phyloP scores from a whole-genome alignment of 2,797 vertebrate genomes.

The Agapornis canus region DNA sequence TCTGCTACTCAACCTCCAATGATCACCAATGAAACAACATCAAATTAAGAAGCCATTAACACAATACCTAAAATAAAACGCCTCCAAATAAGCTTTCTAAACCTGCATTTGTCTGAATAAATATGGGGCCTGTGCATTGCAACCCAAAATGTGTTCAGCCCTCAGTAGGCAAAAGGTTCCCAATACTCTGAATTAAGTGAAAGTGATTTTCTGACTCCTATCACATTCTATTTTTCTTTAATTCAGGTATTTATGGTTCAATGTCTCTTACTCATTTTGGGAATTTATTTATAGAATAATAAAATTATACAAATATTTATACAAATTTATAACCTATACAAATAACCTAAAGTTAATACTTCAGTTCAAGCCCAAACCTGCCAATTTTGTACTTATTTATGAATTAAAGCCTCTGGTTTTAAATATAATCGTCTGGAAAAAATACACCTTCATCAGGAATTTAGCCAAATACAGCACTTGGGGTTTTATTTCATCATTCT shows the following conservation, averaged over 20 bases:
- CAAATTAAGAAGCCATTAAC: not conserved
- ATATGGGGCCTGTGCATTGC: not conserved
- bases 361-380: not conserved
- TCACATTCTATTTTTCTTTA: not conserved
- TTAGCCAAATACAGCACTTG: not conserved
- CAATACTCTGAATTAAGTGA: not conserved
- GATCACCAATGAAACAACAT: not conserved
- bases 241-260: not conserved
- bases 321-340: not conserved
- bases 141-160: not conserved
- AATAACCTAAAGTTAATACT: not conserved
- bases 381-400: not conserved
- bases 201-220: not conserved
- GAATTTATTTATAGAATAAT: not conserved
- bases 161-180: not conserved
- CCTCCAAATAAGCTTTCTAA: not conserved
- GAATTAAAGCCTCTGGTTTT: not conserved
- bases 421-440: not conserved
- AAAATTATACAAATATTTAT: not conserved
- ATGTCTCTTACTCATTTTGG: not conserved
- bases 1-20: not conserved
- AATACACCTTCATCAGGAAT: not conserved
- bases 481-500: not conserved
- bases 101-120: not conserved
- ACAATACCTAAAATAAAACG: not conserved